These are phyloP conservation scores for Gila orcuttii DNA, from an alignment of 2,113 vertebrate species.

Conservation along the genomic window DNA sequence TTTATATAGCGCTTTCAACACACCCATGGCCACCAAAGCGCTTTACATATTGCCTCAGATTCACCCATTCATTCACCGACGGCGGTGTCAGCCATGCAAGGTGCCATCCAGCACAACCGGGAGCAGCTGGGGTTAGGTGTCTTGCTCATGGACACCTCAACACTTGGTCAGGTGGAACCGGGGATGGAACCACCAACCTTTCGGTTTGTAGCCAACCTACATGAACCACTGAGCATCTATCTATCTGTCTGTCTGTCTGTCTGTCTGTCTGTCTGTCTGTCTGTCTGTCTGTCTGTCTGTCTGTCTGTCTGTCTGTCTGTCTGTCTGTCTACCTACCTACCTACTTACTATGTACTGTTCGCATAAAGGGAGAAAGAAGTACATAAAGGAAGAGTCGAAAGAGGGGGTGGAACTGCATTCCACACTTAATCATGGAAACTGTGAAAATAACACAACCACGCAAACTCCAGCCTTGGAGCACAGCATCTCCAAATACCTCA, in stretches of 20 bases:
- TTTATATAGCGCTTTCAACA: too few species aligned
- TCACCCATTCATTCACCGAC: too few species aligned
- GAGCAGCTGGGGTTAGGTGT: too few species aligned
- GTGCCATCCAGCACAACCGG: too few species aligned
- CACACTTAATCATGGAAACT: conserved; percentile 9
- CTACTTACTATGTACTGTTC: not conserved
- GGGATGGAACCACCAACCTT: too few species aligned
- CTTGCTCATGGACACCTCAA: too few species aligned
- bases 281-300: not conserved
- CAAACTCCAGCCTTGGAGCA: not conserved
- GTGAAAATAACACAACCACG: conserved; percentile 36
- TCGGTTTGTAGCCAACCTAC: too few species aligned
- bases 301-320: not conserved
- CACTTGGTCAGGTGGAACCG: too few species aligned
- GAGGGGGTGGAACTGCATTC: conserved; percentile 23
- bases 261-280: not conserved
- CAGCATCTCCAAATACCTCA: not conserved
- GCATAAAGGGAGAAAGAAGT: not conserved
- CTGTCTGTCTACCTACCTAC: not conserved
- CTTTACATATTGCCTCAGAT: too few species aligned
- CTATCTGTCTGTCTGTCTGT: not conserved
- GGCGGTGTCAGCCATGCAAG: too few species aligned
- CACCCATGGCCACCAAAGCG: too few species aligned
- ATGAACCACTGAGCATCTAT: too few species aligned
- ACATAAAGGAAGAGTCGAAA: not conserved